A percentile compares a stretch with the other conserved stretches of the same genome.
These are phyloP conservation scores for Accipiter virgatus DNA, from an alignment of 2,113 vertebrate genomes.

Conservation along the genomic window DNA sequence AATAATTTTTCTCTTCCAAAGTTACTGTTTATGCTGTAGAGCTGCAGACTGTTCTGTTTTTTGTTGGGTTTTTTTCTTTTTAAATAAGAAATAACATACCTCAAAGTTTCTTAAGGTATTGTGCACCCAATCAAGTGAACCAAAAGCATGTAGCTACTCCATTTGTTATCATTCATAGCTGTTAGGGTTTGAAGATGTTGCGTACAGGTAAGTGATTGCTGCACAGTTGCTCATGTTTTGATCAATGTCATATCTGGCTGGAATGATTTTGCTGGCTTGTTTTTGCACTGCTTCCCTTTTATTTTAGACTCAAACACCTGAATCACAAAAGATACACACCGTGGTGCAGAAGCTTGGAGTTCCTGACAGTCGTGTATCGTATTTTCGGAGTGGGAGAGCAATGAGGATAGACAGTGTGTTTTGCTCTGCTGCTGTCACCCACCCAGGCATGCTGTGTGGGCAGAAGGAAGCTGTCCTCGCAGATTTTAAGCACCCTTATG, in stretches of 20 bases:
- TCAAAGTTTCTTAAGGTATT: not conserved
- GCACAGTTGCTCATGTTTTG: not conserved
- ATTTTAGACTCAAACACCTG: not conserved
- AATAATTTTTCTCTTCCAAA: not conserved
- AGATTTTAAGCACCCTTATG: not conserved
- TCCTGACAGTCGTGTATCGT: not conserved
- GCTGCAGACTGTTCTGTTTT: not conserved
- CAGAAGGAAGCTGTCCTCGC: not conserved
- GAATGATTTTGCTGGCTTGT: not conserved
- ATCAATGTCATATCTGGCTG: not conserved
- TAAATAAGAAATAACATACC: not conserved
- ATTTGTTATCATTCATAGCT: not conserved
- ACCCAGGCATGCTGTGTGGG: not conserved
- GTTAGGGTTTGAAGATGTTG: not conserved
- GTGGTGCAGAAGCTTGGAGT: not conserved
- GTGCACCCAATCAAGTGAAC: not conserved
- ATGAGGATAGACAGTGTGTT: not conserved
- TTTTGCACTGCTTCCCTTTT: not conserved
- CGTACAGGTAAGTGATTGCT: not conserved
- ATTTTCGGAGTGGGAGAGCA: not conserved
- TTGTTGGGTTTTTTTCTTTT: not conserved
- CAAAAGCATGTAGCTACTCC: not conserved
- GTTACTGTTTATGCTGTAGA: not conserved
- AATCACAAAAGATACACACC: not conserved
- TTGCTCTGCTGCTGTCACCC: not conserved